Base-by-base conservation (phyloP, 2,888 invertebrate species). In the Autographa pulchrina region DNA sequence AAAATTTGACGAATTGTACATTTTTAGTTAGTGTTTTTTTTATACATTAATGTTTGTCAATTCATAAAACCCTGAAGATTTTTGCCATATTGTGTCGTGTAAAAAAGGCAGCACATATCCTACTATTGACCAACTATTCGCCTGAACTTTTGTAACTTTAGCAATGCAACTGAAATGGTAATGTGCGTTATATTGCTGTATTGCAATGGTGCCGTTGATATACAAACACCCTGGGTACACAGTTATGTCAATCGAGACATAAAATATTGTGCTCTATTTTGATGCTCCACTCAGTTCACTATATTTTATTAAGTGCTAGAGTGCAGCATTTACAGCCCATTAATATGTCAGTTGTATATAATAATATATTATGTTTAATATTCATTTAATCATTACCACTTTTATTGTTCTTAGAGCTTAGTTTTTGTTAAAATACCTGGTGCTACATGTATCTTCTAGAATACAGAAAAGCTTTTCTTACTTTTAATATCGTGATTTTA, bases 191-290 rank as follows among this genome's bases (percentile, higher is more conserved):
- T 56, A 11, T 56, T 54, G 20, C 20, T 54, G 18, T 54, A 54
- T 20, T 56, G 54, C 54, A 11, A 56, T 56, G 54, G 54, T 56
- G 25, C 54, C 54, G 54, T 56, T 56, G 54, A 56, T 56, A 56
- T 56, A 56, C 20, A 56, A 56, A 56, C 54, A 11, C 11, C 13
- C 25, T 56, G 11, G 20, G 54, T 56, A 25, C 3, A 56, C 18
- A 56, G 11, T 20, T 54, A 13, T 7, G 20, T 56, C 11, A 5
- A 56, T 56, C n/a, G 48, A 7, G 48, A n/a, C 48, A 8, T 35
- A 11, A 11, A 2, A 38, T 8, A 48, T 48, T 6, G 16, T 48
- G n/a, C n/a, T 16, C 48, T 48, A 16, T 48, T 48, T 6, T 48
- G 43, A 43, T 43, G 16, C 43, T 43, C 14, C 16, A 43, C 43